Base-by-base conservation (phyloP, 1,140 invertebrate genomes). In the Heliconius himera region DNA sequence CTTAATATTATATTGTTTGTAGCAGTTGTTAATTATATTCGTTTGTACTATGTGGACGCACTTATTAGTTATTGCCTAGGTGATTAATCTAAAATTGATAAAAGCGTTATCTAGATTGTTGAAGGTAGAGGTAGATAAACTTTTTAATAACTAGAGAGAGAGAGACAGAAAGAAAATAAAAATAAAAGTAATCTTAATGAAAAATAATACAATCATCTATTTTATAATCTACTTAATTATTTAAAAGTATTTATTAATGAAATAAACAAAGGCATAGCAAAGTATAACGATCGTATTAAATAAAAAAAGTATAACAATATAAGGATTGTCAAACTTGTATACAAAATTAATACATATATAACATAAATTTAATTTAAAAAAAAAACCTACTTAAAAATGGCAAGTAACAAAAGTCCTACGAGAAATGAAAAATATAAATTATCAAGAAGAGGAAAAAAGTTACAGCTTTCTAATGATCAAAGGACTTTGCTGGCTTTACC, bases 361-460 rank as follows among this genome's bases (percentile, higher is more conserved):
- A 72, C 29, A 33, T 4, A 74, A 33, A 70, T 56, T 56, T 9
- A 22, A 22, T 22, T 56, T n/a, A n/a, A 51, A 71, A 54, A 60
- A 22, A 36, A 60, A 70, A 71, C n/a, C 36, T 66, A 29, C 9
- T 60, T 60, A 66, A 26, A 66, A 66, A 88, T 83, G 81, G 76
- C 79, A 36, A 84, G 60, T 38, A 78, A 26, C 70, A 73, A n/a
- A 76, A 74, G 73, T 2, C 46, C 76, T 8, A 38, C 75, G 9
- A 80, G 76, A 51, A 88, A 78, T n/a, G 76, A 76, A 73, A 92
- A 90, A 77, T 92, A 84, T 74, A 89, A 80, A 78, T 81, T 93
- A 74, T 90, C 91, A 8, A 85, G 92, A 46, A 82, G 86, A n/a
- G 91, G 91, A 1, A 88, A 84, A 33, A 94, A 93, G 71, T 74